phyloP scores from a whole-genome alignment of 1,140 invertebrate species.

The Euborellia annulipes region DNA sequence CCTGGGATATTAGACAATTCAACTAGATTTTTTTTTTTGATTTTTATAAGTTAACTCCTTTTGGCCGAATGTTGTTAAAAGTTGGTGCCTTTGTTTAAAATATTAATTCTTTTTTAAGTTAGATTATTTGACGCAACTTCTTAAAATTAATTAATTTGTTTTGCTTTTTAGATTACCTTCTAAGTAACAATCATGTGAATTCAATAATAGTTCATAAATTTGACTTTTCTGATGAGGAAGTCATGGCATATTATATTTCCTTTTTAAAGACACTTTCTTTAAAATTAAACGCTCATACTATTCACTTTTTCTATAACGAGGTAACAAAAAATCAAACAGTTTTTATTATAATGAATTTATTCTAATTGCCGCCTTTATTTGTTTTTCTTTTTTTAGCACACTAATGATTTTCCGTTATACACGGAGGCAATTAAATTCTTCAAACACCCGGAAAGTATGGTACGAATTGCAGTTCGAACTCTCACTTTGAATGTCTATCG shows the following conservation, averaged over 20 bases:
- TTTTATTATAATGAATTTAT: no score
- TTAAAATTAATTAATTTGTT: no score
- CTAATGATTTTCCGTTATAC: slow-evolving; percentile 97
- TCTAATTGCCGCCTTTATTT: no score
- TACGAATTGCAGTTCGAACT: slow-evolving; percentile 93
- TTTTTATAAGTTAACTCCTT: no score
- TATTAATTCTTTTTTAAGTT: no score
- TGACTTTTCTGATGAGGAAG: slow-evolving; percentile 99
- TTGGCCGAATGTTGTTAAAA: no score
- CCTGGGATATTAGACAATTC: no score
- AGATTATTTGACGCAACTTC: no score
- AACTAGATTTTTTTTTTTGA: no score
- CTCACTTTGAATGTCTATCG: slow-evolving; percentile 93
- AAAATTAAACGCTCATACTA: slow-evolving; percentile 96
- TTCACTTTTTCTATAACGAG: slow-evolving; percentile 99
- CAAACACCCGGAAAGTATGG: slow-evolving; percentile 97
- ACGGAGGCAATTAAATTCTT: slow-evolving; percentile 99
- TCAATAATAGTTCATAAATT: slow-evolving; percentile 99
- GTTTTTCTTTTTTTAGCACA: slow-evolving; percentile 62
- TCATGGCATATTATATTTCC: slow-evolving; percentile 99
- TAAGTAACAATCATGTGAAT: slow-evolving; percentile 99
- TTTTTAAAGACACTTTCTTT: slow-evolving; percentile 96
- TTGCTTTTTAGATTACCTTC: slow-evolving; percentile 78
- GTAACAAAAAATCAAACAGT: slow-evolving; percentile 43
- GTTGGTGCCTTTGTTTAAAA: no score